Base-by-base conservation (phyloP, 2,888 invertebrate species). In the Drosophila acutilabella region DNA sequence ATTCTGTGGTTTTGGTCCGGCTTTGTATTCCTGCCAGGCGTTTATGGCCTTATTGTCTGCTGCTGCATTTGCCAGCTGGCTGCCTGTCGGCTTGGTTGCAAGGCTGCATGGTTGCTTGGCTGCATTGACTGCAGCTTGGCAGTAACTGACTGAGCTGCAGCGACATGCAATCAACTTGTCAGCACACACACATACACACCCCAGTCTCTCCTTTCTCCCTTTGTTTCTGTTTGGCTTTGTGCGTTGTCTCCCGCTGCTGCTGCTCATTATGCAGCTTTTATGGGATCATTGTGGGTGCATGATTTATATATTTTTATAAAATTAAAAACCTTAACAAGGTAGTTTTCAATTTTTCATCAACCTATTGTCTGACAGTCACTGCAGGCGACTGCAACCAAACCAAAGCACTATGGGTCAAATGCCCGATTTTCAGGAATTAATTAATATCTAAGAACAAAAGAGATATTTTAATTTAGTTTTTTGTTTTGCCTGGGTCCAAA, bases 141-240 rank as follows among this genome's bases (percentile, higher is more conserved):
- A 64, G 66, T 36, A 30, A 26, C 42, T 33, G 42, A 30, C 36
- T 42, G 30, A 44, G 33, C 20, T 36, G 68, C 68, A 42, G 41
- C 66, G 71, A 69, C 71, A 77, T 77, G 79, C 82, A 81, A 77
- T 78, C 82, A 76, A 80, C 80, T 80, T 80, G 78, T 80, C 82
- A 73, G 71, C 80, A 44, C 45, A 26, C 48, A 26, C 8, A 33
- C 59, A 44, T 16, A n/a, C 58, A 45, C 53, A 23, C 16, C 42
- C 7, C n/a, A 59, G 10, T 10, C 47, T 38, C 23, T 10, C 1
- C 10, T 16, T n/a, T 16, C 18, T 45, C 57, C 14, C 20, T 58
- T 66, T 52, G 42, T 53, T 42, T 30, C n/a, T 16, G 33, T 45
- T 65, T 30, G 30, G 36, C 36, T 36, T 30, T 30, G 30, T 30